Percentiles rank a stretch among this genome's conserved stretches.
Evolutionary conservation across 2,888 invertebrate species (phyloP).

Genomic region (Aricia artaxerxes): DNA sequence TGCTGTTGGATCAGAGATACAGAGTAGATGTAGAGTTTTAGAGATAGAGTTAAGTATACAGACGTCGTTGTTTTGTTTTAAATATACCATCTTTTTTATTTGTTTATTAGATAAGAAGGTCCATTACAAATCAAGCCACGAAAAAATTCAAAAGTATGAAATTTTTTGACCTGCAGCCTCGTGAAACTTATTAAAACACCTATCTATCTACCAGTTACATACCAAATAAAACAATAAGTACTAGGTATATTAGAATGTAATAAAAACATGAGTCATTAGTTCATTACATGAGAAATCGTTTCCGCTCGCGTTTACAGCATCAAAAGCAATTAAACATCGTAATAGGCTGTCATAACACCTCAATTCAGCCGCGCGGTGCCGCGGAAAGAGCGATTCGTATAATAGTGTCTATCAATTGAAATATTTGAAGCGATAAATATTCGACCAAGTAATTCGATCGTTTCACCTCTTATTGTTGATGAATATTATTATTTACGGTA

Average conservation of each 20-base stretch:
- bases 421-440: slow-evolving; percentile 14
- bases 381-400: slow-evolving; percentile 17
- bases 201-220: no score
- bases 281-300: slow-evolving; percentile 10
- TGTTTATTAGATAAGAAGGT: no score
- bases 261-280: background rate
- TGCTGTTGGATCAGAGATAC: background rate
- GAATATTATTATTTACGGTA: slow-evolving; percentile 31
- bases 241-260: no score
- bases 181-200: no score
- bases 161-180: no score
- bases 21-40: background rate
- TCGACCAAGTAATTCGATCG: slow-evolving; percentile 8
- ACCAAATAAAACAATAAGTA: no score
- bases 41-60: background rate
- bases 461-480: slow-evolving; percentile 50
- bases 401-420: slow-evolving; percentile 20
- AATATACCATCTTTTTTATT: background rate
- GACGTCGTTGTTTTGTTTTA: background rate
- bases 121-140: no score
- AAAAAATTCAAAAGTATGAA: no score
- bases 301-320: slow-evolving; percentile 1
- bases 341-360: slow-evolving; percentile 12
- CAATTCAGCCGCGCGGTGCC: background rate
- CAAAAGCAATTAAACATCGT: slow-evolving; percentile 16